Percentiles rank a stretch among this genome's conserved stretches.
Evolutionary conservation across 92 coral and sea anemone species (phyloP).

Genomic region (Parazoanthus darwini): DNA sequence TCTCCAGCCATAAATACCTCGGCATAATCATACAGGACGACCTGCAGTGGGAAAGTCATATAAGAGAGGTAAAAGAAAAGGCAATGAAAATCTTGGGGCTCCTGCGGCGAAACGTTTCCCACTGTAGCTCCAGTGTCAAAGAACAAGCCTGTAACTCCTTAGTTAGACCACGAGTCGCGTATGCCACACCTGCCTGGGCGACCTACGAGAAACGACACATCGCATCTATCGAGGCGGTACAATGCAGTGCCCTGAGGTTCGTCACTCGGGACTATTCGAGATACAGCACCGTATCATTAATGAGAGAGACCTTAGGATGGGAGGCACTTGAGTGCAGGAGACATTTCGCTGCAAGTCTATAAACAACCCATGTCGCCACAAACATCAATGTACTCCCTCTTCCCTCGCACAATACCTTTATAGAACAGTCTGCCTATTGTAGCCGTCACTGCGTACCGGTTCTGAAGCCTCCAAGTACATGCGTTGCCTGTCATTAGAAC

Average conservation of each 20-base stretch:
- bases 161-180: constrained; percentile 40
- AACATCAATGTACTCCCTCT: neutral
- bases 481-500: neutral
- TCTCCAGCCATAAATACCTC: too few relatives aligned
- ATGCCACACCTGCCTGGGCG: constrained; percentile 39
- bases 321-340: constrained; percentile 29
- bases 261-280: constrained; percentile 41
- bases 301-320: constrained; percentile 25
- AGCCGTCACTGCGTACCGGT: too few relatives aligned
- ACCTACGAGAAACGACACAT: constrained; percentile 43
- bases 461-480: neutral
- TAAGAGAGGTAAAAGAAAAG: constrained; percentile 33
- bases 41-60: constrained; percentile 50
- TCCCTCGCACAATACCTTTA: constrained; percentile 13
- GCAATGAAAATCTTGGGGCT: constrained; percentile 34
- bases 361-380: too few relatives aligned
- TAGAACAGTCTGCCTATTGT: neutral
- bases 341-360: neutral
- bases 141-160: constrained; percentile 43
- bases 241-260: constrained; percentile 40
- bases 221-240: constrained; percentile 3
- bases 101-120: constrained; percentile 13
- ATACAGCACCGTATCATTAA: constrained; percentile 21
- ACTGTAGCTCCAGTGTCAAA: constrained; percentile 27
- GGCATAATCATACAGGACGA: constrained; percentile 37